A percentile compares a stretch with the other conserved stretches of the same genome.
These are phyloP conservation scores for Isichthys henryi DNA, from an alignment of 2,113 vertebrate species.

Conservation along the genomic window DNA sequence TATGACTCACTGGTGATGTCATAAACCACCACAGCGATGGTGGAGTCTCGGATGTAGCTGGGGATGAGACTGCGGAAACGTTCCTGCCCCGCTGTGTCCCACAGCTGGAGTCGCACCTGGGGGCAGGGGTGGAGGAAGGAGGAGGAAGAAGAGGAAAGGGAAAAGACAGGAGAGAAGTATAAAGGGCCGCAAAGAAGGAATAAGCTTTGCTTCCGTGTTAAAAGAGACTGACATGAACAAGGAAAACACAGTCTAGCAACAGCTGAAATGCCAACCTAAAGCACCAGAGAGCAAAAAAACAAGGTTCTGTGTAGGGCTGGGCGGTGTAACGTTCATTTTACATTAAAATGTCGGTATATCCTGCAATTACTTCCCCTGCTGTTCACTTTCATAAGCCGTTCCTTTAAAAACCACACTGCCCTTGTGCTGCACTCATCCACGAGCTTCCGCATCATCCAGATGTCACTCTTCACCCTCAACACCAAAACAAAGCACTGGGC, in stretches of 20 bases:
- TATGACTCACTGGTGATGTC: constrained; percentile 77
- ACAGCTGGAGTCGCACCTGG: constrained; percentile 72
- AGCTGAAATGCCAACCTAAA: not conserved
- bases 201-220: constrained; percentile 24
- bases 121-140: constrained; percentile 43
- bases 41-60: constrained; percentile 77
- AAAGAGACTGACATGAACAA: constrained; percentile 42
- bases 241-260: constrained; percentile 32
- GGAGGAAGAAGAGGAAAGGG: constrained; percentile 48
- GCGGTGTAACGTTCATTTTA: not conserved
- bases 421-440: not conserved
- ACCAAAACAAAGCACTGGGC: not conserved
- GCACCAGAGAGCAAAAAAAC: not conserved
- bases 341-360: not conserved
- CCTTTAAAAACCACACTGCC: not conserved
- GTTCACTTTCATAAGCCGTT: not conserved
- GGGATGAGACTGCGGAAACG: constrained; percentile 76
- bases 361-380: not conserved
- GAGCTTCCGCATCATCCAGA: not conserved
- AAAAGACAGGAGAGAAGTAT: constrained; percentile 28
- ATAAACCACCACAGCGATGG: constrained; percentile 77
- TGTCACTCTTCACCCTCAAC: not conserved
- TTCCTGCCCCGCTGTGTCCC: constrained; percentile 74
- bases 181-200: constrained; percentile 7
- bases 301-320: not conserved